Conservation (phyloP, 2,113 vertebrate genomes). For the Columba janthina region DNA sequence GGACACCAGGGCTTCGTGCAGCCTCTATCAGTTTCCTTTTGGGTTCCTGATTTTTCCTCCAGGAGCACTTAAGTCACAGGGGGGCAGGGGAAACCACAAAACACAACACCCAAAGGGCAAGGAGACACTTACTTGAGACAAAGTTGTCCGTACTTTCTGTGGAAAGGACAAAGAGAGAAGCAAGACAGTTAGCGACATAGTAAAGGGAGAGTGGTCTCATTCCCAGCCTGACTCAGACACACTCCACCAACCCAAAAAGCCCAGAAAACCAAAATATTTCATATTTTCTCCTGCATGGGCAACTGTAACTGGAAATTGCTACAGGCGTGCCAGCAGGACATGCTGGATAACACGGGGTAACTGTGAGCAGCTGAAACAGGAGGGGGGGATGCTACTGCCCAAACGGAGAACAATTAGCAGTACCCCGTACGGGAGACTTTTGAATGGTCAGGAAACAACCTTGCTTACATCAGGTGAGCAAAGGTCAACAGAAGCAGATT, state of each 20-base stretch:
- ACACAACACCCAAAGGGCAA: neutral
- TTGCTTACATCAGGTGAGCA: neutral
- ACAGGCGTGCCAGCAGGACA: neutral
- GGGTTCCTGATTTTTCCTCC: neutral
- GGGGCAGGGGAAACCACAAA: neutral
- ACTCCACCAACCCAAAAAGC: neutral
- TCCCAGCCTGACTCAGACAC: neutral
- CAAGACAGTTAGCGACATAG: constrained; percentile 20
- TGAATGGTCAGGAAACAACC: accelerated
- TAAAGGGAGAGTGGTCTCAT: neutral
- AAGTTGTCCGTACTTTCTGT: constrained; percentile 82
- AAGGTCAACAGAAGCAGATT: neutral
- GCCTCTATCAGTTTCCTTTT: neutral
- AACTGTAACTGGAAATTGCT: neutral
- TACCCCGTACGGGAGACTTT: accelerated
- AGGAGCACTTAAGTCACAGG: neutral
- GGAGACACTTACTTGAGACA: constrained; percentile 78
- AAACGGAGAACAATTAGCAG: neutral
- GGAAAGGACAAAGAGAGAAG: constrained; percentile 63
- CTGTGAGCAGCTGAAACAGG: neutral
- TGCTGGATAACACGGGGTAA: neutral
- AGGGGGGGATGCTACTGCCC: neutral
- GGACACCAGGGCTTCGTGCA: neutral
- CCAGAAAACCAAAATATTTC: neutral
- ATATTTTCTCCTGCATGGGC: neutral